phyloP scores from a whole-genome alignment of 2,113 vertebrate species.

The Gulo gulo region DNA sequence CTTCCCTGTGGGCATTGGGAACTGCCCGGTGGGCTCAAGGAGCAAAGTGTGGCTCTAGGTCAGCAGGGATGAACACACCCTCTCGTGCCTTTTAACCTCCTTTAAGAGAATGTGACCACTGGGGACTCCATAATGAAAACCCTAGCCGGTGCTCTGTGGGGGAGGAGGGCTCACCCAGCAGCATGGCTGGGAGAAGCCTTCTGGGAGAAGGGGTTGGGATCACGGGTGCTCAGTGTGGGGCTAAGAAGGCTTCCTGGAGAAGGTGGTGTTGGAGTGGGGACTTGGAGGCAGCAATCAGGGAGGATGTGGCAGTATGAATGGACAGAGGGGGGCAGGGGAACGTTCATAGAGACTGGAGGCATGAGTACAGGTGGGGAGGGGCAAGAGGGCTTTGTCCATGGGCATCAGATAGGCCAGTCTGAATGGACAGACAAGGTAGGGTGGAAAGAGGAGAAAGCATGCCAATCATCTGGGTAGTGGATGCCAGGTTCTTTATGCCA shows the following conservation, averaged over 20 bases:
- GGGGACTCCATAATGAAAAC: background rate
- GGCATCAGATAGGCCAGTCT: background rate
- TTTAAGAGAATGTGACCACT: background rate
- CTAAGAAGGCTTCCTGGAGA: background rate
- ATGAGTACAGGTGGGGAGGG: background rate
- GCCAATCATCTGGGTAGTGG: background rate
- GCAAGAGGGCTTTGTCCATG: background rate
- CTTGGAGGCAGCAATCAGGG: background rate
- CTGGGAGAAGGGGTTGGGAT: background rate
- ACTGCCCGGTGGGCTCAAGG: background rate
- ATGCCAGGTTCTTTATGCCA: background rate
- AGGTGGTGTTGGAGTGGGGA: background rate
- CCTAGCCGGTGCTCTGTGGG: background rate
- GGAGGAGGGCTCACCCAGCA: background rate
- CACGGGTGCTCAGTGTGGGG: background rate
- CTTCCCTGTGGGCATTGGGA: no score
- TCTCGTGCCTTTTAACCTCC: background rate
- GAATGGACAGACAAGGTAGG: background rate
- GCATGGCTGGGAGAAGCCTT: background rate
- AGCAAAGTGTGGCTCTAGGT: background rate
- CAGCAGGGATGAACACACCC: background rate
- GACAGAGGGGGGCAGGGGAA: background rate
- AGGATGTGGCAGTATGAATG: fast-evolving
- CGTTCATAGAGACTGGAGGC: fast-evolving
- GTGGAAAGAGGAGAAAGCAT: background rate